Conservation (phyloP, 1,140 invertebrate genomes). For the Dufourea novaeangliae region DNA sequence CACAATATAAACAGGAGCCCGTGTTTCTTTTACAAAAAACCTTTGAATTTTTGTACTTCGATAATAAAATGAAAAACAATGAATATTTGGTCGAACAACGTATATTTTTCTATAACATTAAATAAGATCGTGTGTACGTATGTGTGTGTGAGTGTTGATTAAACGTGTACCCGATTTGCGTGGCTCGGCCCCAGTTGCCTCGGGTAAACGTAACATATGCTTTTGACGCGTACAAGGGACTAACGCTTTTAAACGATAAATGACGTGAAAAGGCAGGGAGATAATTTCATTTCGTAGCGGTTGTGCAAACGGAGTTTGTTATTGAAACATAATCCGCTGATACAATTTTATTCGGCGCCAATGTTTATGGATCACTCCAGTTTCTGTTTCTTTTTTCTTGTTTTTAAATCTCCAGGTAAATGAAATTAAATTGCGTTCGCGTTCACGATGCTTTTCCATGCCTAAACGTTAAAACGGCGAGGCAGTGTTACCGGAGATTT, state of each 20-base stretch:
- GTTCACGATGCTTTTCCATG: neutral
- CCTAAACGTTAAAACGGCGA: neutral
- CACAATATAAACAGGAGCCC: too few relatives aligned
- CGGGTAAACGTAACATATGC: constrained; percentile 31
- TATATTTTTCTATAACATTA: neutral
- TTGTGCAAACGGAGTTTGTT: neutral
- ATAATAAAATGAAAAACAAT: too few relatives aligned
- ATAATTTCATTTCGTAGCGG: constrained; percentile 31
- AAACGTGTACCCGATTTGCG: constrained; percentile 1
- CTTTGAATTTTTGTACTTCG: neutral
- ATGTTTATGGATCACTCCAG: neutral
- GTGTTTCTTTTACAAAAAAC: too few relatives aligned
- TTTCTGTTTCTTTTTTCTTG: too few relatives aligned
- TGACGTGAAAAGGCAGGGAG: constrained; percentile 33
- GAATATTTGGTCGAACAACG: neutral
- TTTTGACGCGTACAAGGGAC: constrained; percentile 23
- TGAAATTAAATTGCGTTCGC: neutral
- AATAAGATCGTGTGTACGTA: constrained; percentile 11
- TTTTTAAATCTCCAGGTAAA: neutral
- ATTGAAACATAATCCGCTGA: constrained; percentile 1
- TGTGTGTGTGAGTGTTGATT: too few relatives aligned
- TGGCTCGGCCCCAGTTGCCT: too few relatives aligned
- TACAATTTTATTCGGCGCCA: neutral
- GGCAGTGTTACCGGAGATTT: too few relatives aligned
- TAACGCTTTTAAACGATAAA: constrained; percentile 26